Base-by-base conservation (phyloP, 2,888 invertebrate species). In the Parascotia fuliginaria region DNA sequence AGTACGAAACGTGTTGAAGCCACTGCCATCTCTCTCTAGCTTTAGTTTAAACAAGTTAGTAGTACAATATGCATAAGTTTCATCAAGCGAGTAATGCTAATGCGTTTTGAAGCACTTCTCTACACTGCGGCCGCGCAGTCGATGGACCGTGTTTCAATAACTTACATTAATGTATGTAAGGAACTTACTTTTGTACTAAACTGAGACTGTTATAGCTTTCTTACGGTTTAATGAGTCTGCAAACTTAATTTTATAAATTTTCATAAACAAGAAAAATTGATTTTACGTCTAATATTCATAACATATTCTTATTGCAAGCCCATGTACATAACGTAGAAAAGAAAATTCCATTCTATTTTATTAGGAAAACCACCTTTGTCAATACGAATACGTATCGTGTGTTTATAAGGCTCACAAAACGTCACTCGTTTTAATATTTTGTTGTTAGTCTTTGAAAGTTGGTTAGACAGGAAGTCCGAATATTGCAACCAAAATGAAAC, bases 51-150 rank as follows among this genome's bases (percentile, higher is more conserved):
- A 77, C 70, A 75, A 67, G 49, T 63, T 53, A 52, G 56, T 55
- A 57, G 55, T 68, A 73, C 65, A 71, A 68, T 73, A 73, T 75
- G 73, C 70, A 72, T 70, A 71, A 75, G 80, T 75, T 78, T 73
- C 78, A 77, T 76, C 73, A 72, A 61, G 64, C 79, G 65, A 70
- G 74, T 73, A 77, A 81, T 78, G 80, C 73, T 84, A 83, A 83
- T 84, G 83, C 75, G 75, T 85, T 84, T 83, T 77, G 70, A 73
- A 83, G 81, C 61, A 77, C 77, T 82, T 73, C 77, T 63, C 55
- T 64, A 54, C 68, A 40, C 57, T 67, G 76, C 65, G 72, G 74
- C 46, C 72, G 74, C 70, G 44, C 63, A 55, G 62, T 55, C 75
- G 70, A 77, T 81, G 68, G 73, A 73, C 69, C 77, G 67, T 77